Conservation (phyloP, 53 echinoderm and acorn worm genomes). For the Holothuria leucospilota region DNA sequence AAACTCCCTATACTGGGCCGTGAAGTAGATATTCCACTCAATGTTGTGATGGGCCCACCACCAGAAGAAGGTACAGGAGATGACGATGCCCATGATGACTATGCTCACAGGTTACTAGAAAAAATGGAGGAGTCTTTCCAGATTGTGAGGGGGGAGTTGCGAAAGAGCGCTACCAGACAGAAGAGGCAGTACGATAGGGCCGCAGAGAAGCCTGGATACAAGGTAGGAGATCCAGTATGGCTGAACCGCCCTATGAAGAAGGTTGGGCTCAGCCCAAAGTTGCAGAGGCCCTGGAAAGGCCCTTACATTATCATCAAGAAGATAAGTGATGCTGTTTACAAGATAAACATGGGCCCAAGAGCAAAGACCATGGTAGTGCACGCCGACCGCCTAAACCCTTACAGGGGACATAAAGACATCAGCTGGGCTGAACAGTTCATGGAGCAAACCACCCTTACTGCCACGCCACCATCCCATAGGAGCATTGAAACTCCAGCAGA, state of each 20-base stretch:
- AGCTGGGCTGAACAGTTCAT: not conserved
- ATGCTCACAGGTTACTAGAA: conserved; percentile 8
- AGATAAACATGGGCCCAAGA: conserved; percentile 27
- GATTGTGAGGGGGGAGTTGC: not conserved
- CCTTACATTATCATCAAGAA: conserved; percentile 32
- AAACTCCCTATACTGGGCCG: conserved; percentile 46
- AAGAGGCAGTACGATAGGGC: conserved; percentile 58
- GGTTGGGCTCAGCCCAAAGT: conserved; percentile 55
- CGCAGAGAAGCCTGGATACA: not conserved
- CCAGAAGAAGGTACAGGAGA: not conserved
- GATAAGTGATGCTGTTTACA: conserved; percentile 42
- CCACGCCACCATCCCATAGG: too few species aligned
- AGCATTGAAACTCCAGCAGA: too few species aligned
- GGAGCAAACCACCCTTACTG: too few species aligned
- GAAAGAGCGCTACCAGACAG: conserved; percentile 2
- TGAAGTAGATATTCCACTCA: conserved; percentile 44
- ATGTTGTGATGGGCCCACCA: conserved; percentile 2
- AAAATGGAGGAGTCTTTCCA: not conserved
- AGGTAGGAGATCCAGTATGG: conserved; percentile 49
- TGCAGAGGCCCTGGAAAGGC: conserved; percentile 42
- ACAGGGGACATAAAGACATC: not conserved
- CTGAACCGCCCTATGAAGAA: conserved; percentile 32
- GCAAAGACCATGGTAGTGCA: conserved; percentile 32
- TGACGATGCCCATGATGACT: not conserved
- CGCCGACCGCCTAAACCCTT: not conserved